Base-by-base conservation (phyloP, 2,113 vertebrate genomes). In the Drymodes brunneopygia region DNA sequence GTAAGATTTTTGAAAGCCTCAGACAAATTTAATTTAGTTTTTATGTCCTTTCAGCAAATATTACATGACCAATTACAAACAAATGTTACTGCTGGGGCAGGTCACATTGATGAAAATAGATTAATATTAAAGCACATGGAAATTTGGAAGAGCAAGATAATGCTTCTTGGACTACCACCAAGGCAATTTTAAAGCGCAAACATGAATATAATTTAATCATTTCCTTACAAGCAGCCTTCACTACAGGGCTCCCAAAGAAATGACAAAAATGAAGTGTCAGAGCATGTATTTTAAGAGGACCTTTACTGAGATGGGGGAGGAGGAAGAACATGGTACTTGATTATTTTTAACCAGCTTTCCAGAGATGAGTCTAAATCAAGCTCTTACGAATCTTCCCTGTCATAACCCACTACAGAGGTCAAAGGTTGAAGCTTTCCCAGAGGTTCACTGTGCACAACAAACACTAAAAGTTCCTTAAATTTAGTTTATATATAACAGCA, bases 401-500 rank as follows among this genome's bases (percentile, higher is more conserved):
- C 94, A 95, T 96, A 97, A 97, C 86, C 95, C 91, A 92, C 86
- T 71, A 81, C 79, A 74, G 84, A 97, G 97, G 97, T 97, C 97
- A 98, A 98, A 98, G 97, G 97, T 15, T 93, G 97, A 95, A 86
- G 86, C 92, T 98, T 98, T 98, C 98, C 98, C 98, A 98, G 96
- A 97, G 96, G 74, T 95, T 98, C 90, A 93, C 88, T 95, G 95
- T 86, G 80, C 95, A 94, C 73, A 92, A 94, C 87, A 92, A 97
- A 96, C 81, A 95, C 93, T 95, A 92, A 69, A 92, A 95, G 58
- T 87, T 96, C 95, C 95, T 93, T 95, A 97, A 90, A 93, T 97
- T 92, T 94, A 94, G 74, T 93, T 97, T 95, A 61, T 83, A 86
- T 54, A 28, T 31, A 96, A 94, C 44, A 89, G 86, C 81, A 86